Percentiles rank a stretch among this genome's conserved stretches.
Conservation (phyloP, 2,888 invertebrate species). For the Cistogaster globosa region DNA sequence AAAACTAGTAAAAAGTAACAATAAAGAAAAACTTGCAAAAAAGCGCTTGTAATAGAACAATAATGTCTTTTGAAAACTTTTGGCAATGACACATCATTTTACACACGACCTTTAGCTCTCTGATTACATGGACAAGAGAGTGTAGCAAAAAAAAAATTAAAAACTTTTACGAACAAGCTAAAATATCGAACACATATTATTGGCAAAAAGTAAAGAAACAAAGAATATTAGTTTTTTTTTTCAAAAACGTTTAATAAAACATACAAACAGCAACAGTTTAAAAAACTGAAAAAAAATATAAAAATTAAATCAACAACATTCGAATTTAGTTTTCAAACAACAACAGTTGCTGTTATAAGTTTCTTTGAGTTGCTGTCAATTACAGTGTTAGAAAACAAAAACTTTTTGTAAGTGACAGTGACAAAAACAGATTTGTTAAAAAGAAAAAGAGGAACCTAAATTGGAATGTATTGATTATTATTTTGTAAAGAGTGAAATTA, state of each 20-base stretch:
- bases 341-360: conserved; percentile 25
- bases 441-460: background rate
- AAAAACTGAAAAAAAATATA: background rate
- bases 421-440: background rate
- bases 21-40: background rate
- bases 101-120: conserved; percentile 2
- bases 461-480: background rate
- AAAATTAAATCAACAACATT: conserved; percentile 13
- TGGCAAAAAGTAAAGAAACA: background rate
- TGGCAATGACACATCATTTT: conserved; percentile 58
- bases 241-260: background rate
- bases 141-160: too few species aligned
- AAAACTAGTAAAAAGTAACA: too few species aligned
- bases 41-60: conserved; percentile 48
- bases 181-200: too few species aligned
- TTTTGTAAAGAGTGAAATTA: background rate
- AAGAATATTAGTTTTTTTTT: background rate
- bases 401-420: background rate
- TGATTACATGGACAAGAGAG: too few species aligned
- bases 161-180: too few species aligned
- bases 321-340: conserved; percentile 15
- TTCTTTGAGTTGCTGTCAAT: conserved; percentile 56
- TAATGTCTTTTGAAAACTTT: conserved; percentile 52
- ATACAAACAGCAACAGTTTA: background rate
- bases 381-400: conserved; percentile 11